phyloP scores from a whole-genome alignment of 2,888 invertebrate genomes.

The Nomada flava region DNA sequence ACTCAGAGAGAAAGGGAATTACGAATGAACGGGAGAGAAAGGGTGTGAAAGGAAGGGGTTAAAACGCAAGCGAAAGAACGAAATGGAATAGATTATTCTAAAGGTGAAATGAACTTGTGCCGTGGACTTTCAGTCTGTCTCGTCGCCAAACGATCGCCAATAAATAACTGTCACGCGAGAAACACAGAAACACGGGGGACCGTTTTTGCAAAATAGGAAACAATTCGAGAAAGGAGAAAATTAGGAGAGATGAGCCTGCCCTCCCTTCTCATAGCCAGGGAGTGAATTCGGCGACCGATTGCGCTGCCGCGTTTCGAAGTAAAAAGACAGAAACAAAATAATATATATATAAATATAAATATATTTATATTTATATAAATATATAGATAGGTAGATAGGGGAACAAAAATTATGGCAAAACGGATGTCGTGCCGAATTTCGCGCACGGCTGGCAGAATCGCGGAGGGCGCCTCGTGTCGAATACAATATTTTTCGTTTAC shows the following conservation, averaged over 20 bases:
- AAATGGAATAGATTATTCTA: not conserved
- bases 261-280: conserved; percentile 70
- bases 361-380: no score
- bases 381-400: conserved; percentile 68
- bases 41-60: not conserved
- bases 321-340: conserved; percentile 64
- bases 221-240: conserved; percentile 18
- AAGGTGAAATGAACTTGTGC: conserved; percentile 19
- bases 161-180: conserved; percentile 12
- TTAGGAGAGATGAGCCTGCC: conserved; percentile 59
- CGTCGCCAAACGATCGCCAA: conserved; percentile 63
- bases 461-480: conserved; percentile 69
- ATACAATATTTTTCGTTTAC: conserved; percentile 53
- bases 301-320: conserved; percentile 75
- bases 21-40: not conserved
- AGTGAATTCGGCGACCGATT: conserved; percentile 69
- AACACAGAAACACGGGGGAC: not conserved
- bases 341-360: conserved; percentile 66
- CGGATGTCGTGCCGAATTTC: conserved; percentile 70
- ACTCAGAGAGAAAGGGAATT: conserved; percentile 9
- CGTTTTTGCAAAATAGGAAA: not conserved
- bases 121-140: conserved; percentile 59
- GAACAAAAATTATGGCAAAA: conserved; percentile 69
- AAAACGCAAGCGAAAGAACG: not conserved
- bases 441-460: conserved; percentile 65